Conservation (phyloP, 2,797 vertebrate species). For the Falco columbarius region DNA sequence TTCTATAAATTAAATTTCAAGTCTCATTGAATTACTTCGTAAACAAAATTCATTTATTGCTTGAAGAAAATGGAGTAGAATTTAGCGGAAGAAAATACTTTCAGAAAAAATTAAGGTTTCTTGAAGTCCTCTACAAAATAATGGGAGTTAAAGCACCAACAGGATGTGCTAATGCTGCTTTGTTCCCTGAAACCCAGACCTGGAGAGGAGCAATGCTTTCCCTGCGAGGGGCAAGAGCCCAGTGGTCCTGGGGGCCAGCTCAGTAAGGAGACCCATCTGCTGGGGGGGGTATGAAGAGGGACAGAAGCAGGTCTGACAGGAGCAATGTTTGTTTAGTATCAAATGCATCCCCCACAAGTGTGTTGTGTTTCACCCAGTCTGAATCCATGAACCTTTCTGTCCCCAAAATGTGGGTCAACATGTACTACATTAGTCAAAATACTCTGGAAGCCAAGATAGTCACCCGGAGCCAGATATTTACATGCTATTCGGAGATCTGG, state of each 20-base stretch:
- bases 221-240: fast-evolving
- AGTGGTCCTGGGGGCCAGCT: background rate
- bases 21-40: constrained; percentile 18
- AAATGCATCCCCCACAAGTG: background rate
- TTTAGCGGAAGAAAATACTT: background rate
- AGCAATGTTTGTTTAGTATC: background rate
- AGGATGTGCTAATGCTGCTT: background rate
- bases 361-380: background rate
- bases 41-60: constrained; percentile 40
- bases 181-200: background rate
- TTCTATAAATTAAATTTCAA: constrained; percentile 44
- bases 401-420: background rate
- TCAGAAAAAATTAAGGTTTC: background rate
- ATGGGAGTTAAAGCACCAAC: background rate
- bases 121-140: background rate
- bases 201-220: background rate
- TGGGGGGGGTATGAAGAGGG: background rate
- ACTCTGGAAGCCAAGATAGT: background rate
- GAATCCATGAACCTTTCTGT: background rate
- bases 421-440: constrained; percentile 20
- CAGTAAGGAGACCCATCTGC: background rate
- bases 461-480: background rate
- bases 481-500: background rate
- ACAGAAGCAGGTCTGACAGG: background rate
- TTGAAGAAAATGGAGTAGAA: background rate